Conservation (phyloP, 2,113 vertebrate genomes). For the Aphyosemion australe region DNA sequence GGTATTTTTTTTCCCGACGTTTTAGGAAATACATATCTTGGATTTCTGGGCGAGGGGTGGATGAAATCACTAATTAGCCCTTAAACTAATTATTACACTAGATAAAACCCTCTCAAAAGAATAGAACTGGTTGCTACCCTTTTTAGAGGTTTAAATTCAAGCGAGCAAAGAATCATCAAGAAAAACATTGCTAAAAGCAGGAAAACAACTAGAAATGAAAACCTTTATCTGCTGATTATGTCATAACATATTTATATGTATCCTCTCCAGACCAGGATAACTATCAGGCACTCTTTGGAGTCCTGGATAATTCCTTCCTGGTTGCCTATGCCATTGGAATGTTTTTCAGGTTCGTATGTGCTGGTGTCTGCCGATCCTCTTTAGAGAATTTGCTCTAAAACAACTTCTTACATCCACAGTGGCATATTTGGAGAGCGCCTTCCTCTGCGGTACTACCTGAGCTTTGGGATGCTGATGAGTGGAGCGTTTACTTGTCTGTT, state of each 20-base stretch:
- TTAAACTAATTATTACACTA: too few species aligned
- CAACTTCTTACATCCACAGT: conserved; percentile 63
- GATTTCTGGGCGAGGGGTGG: not conserved
- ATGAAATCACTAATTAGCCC: not conserved
- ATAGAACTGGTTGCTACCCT: too few species aligned
- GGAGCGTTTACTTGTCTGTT: conserved; percentile 90
- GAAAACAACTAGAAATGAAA: not conserved
- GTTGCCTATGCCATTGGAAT: conserved; percentile 96
- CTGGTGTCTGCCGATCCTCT: not conserved
- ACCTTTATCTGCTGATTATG: not conserved
- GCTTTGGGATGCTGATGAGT: conserved; percentile 88
- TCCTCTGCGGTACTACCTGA: conserved; percentile 93
- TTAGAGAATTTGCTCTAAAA: not conserved
- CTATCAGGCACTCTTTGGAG: conserved; percentile 90
- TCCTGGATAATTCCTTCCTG: conserved; percentile 93
- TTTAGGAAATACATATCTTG: not conserved
- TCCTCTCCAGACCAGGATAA: conserved; percentile 84
- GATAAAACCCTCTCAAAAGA: too few species aligned
- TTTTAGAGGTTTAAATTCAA: too few species aligned
- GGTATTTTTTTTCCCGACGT: too few species aligned
- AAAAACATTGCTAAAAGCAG: not conserved
- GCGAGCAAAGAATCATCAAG: too few species aligned
- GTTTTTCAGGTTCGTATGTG: conserved; percentile 91
- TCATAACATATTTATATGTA: conserved; percentile 2
- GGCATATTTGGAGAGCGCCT: conserved; percentile 96